A percentile compares a stretch with the other conserved stretches of the same genome.
These are phyloP conservation scores for Apocrypta bakeri DNA, from an alignment of 1,140 invertebrate species.

Conservation along the genomic window DNA sequence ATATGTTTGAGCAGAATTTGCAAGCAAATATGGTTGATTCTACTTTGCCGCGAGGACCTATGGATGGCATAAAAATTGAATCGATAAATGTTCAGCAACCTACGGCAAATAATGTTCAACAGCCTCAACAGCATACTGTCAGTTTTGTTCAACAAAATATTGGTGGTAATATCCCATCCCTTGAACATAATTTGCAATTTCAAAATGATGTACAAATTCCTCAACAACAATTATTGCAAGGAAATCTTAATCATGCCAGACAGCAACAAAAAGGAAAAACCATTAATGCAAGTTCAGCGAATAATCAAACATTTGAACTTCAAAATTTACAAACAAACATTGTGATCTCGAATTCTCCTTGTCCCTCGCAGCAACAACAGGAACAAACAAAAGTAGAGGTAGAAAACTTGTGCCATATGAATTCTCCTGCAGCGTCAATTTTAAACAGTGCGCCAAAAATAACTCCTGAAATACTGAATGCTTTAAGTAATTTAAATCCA, in stretches of 20 bases:
- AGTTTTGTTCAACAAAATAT: slow-evolving; percentile 66
- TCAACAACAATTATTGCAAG: slow-evolving; percentile 62
- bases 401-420: slow-evolving; percentile 64
- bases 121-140: slow-evolving; percentile 62
- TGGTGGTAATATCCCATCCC: slow-evolving; percentile 54
- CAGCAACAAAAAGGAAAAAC: slow-evolving; percentile 51
- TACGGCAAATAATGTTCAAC: slow-evolving; percentile 56
- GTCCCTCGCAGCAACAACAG: slow-evolving; percentile 27
- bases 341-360: slow-evolving; percentile 44
- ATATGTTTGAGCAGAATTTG: slow-evolving; percentile 68
- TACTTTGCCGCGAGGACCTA: slow-evolving; percentile 58
- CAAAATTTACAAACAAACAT: slow-evolving; percentile 48
- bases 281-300: slow-evolving; percentile 30
- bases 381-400: slow-evolving; percentile 54
- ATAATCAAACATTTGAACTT: slow-evolving; percentile 44
- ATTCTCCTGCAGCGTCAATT: slow-evolving; percentile 61
- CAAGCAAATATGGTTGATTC: slow-evolving; percentile 59
- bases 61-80: slow-evolving; percentile 58
- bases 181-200: slow-evolving; percentile 63
- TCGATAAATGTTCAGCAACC: slow-evolving; percentile 66
- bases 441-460: slow-evolving; percentile 71
- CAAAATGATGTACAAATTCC: slow-evolving; percentile 45
- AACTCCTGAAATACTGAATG: slow-evolving; percentile 71
- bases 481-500: slow-evolving; percentile 71
- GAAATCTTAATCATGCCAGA: slow-evolving; percentile 43